These are phyloP conservation scores for Ophion obscuratus DNA, from an alignment of 2,888 invertebrate genomes.

Conservation along the genomic window DNA sequence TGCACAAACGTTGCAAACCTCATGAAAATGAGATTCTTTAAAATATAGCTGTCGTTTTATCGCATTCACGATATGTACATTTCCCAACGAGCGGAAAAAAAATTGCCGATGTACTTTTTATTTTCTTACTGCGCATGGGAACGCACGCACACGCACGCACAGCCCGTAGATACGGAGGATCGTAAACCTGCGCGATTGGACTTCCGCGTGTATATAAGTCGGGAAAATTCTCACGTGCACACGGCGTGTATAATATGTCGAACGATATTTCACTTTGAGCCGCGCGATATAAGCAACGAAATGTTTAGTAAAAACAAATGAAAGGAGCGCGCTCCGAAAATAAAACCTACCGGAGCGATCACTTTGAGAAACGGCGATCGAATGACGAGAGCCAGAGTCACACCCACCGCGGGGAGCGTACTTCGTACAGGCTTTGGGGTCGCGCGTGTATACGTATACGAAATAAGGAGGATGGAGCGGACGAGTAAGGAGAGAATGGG, in stretches of 20 bases:
- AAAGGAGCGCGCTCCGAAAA: neutral
- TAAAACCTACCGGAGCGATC: constrained; percentile 58
- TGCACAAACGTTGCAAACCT: neutral
- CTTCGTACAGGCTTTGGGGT: constrained; percentile 26
- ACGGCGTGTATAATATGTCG: neutral
- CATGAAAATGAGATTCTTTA: neutral
- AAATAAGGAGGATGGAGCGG: constrained; percentile 12
- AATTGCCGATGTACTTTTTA: neutral
- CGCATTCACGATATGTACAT: neutral
- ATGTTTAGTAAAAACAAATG: neutral
- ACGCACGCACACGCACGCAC: neutral
- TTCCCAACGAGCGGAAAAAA: neutral
- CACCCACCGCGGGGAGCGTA: constrained; percentile 46
- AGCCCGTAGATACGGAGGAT: neutral
- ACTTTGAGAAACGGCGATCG: constrained; percentile 56
- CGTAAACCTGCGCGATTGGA: neutral
- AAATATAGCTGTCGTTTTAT: neutral
- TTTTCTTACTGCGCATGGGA: neutral
- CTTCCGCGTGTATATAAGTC: neutral
- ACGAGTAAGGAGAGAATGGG: constrained; percentile 3
- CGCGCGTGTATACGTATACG: neutral
- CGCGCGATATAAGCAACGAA: neutral
- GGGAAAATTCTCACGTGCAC: neutral
- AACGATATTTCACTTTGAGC: neutral
- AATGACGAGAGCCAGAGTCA: constrained; percentile 54